A percentile compares a stretch with the other conserved stretches of the same genome.
Evolutionary conservation across 2,113 vertebrate species (phyloP).

Genomic region (Oryzias woworae): DNA sequence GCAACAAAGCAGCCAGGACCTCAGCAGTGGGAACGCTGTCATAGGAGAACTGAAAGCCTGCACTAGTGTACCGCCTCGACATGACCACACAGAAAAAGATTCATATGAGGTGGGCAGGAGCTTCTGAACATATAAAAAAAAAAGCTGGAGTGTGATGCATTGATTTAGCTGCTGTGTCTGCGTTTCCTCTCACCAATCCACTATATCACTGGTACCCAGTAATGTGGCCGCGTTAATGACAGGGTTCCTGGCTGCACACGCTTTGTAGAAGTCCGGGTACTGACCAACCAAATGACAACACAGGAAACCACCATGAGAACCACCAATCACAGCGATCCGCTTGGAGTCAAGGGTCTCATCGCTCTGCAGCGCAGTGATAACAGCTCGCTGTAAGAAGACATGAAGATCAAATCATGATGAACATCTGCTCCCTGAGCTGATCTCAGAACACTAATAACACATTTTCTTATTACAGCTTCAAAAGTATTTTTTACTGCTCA

Average conservation of each 20-base stretch:
- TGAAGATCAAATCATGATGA: not conserved
- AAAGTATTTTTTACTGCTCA: too few relatives aligned
- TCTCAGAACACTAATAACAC: not conserved
- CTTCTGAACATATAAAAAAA: too few relatives aligned
- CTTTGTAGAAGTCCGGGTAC: conserved; percentile 80
- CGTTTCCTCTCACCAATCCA: conserved; percentile 81
- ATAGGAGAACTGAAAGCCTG: conserved; percentile 79
- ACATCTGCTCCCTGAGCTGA: not conserved
- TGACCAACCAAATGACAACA: conserved; percentile 81
- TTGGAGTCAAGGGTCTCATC: conserved; percentile 70
- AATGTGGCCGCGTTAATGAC: conserved; percentile 82
- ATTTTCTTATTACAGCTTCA: too few relatives aligned
- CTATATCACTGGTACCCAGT: conserved; percentile 84
- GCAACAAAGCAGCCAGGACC: conserved; percentile 78
- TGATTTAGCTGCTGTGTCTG: not conserved
- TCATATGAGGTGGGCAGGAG: not conserved
- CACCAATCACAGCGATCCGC: conserved; percentile 79
- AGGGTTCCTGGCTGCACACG: conserved; percentile 80
- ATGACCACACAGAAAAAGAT: not conserved
- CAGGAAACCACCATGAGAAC: conserved; percentile 86
- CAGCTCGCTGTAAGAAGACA: conserved; percentile 66
- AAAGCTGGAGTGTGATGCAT: too few relatives aligned
- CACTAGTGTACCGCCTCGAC: conserved; percentile 78
- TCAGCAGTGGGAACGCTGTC: conserved; percentile 75
- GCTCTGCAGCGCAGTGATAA: conserved; percentile 58